Evolutionary conservation across 1,140 invertebrate genomes (phyloP), one percentile per base, ranked within the genome.

Genomic region (Limonius californicus): DNA sequence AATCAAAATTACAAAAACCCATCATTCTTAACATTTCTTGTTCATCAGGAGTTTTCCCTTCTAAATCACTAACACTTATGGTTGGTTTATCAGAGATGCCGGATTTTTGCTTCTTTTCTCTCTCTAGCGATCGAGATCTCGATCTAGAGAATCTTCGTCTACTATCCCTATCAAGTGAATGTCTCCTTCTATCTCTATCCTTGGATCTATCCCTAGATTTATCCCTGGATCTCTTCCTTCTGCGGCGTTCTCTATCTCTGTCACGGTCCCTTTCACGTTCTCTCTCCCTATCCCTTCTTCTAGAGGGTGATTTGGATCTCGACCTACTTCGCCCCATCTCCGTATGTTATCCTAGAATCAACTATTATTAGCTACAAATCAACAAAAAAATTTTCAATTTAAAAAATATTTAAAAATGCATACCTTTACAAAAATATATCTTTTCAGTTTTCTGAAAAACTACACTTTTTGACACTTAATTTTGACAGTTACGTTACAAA

Each of bases 1-100:
- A 88, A 74, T 97, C 90, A 79, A 99, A 99, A 50, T 84, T 88
- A 77, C 90, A 91, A 78, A 99, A 99, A 30, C 97, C 97, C 95
- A 99, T 97, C 50, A 94, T 78, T 76, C 91, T 93, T 80, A 96
- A 89, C 95, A 99, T 98, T 74, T 95, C 91, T 69, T 93, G 88
- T 79, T 99, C 96, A 70, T 98, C 96, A 9, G 92, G 88, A 18
- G 85, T 86, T 77, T 91, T 91, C 1, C 89, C 89, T 77, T 88
- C 86, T 42, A 91, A 80, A 78, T 91, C 89, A 11, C 87, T 87
- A 6, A 89, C 87, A 76, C 84, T 84, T 14, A 87, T 79, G 20
- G 82, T 74, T 12, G 85, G 85, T 42, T 83, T 79, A 71, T 86
- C 85, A 0, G 74, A 67, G 15, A 71, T 67, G n/a, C 43, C 21